Conservation (phyloP, 1,140 invertebrate genomes). For the Drosophila rhopaloa region DNA sequence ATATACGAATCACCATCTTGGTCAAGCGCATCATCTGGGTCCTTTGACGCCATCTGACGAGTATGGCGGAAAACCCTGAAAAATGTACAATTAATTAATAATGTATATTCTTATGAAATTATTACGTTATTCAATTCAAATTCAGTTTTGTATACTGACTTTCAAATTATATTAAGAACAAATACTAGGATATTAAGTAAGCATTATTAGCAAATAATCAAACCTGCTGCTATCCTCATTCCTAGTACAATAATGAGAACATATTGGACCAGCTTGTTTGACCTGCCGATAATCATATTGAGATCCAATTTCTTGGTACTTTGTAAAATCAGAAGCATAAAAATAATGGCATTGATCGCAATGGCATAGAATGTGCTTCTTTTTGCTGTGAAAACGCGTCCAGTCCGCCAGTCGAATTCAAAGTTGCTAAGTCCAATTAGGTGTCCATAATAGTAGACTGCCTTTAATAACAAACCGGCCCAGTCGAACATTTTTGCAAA, state of each 20-base stretch:
- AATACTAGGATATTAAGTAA: too few species aligned
- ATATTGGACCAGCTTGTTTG: constrained; percentile 13
- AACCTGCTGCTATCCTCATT: constrained; percentile 11
- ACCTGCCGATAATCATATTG: not conserved
- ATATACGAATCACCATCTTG: not conserved
- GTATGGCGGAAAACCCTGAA: not conserved
- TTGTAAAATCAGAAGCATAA: not conserved
- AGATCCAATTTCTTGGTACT: not conserved
- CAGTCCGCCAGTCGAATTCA: constrained; percentile 28
- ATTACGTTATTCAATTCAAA: too few species aligned
- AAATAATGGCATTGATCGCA: not conserved
- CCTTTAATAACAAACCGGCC: constrained; percentile 3
- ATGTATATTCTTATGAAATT: too few species aligned
- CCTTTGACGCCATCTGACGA: constrained; percentile 13
- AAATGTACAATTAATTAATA: not conserved
- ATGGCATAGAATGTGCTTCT: constrained; percentile 4
- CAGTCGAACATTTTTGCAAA: constrained; percentile 11
- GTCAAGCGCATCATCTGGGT: not conserved
- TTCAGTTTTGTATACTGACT: too few species aligned
- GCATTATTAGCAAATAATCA: not conserved
- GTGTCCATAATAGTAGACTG: not conserved
- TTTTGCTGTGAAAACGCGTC: not conserved
- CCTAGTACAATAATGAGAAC: not conserved
- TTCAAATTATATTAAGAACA: too few species aligned
- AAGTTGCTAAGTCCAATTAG: constrained; percentile 24